Percentiles rank a stretch among this genome's conserved stretches.
Conservation (phyloP, 2,888 invertebrate genomes). For the Synergus laeviventris region DNA sequence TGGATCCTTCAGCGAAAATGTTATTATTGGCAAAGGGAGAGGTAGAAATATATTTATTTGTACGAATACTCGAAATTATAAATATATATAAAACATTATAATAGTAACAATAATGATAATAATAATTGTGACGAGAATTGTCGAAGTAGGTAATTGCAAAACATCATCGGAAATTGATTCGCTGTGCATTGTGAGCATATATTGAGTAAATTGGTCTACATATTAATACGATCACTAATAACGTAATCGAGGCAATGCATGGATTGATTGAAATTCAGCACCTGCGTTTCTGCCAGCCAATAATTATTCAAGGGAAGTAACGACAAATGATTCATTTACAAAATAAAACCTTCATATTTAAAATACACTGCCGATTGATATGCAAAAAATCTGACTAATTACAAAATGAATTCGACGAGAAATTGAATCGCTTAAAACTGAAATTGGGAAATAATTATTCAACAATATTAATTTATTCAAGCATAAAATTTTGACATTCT, state of each 20-base stretch:
- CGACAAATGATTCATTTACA: conserved; percentile 16
- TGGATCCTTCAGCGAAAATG: neutral
- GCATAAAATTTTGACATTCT: too few species aligned
- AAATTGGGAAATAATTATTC: neutral
- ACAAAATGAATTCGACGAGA: neutral
- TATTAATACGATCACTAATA: conserved; percentile 26
- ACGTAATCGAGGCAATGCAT: conserved; percentile 6
- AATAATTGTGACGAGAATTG: neutral
- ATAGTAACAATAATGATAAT: too few species aligned
- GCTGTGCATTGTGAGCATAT: neutral
- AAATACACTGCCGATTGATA: neutral
- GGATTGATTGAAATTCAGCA: conserved; percentile 29
- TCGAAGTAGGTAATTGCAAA: neutral
- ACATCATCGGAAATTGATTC: conserved; percentile 10
- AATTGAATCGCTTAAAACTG: neutral
- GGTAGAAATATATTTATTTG: neutral
- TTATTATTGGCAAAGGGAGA: neutral
- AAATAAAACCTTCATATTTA: neutral
- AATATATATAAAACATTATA: neutral
- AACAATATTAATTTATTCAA: too few species aligned
- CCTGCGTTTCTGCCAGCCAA: neutral
- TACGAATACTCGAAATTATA: too few species aligned
- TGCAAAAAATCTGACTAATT: neutral
- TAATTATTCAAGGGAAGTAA: conserved; percentile 15
- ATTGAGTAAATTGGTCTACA: conserved; percentile 21